Evolutionary conservation across 2,888 invertebrate species (phyloP).

Genomic region (Hypolimnas misippus): DNA sequence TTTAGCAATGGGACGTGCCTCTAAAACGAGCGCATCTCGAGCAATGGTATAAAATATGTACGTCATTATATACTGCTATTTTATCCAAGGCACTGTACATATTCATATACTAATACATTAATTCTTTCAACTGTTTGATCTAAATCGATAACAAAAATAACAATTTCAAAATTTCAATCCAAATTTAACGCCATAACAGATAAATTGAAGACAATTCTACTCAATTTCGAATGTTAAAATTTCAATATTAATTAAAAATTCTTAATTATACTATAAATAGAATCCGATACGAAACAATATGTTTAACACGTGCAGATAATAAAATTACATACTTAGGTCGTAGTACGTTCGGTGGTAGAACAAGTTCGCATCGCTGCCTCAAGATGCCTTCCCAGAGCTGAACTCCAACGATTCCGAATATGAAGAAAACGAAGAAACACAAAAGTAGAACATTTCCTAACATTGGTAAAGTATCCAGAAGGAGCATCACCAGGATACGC

Average conservation of each 20-base stretch:
- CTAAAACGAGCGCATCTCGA: constrained; percentile 72
- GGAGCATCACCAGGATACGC: constrained; percentile 98
- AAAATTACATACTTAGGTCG: constrained; percentile 89
- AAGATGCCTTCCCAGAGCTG: constrained; percentile 99
- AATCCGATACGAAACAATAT: constrained; percentile 12
- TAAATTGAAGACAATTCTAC: constrained; percentile 7
- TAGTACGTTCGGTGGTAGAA: constrained; percentile 87
- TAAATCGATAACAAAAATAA: constrained; percentile 11
- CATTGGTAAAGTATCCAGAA: constrained; percentile 99
- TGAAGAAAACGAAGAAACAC: constrained; percentile 99
- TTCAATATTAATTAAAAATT: constrained; percentile 12
- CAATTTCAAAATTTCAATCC: constrained; percentile 8
- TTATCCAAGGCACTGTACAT: constrained; percentile 52
- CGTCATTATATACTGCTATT: constrained; percentile 58
- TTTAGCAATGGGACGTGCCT: constrained; percentile 79
- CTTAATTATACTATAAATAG: constrained; percentile 9
- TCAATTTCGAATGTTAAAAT: constrained; percentile 7
- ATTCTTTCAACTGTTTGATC: constrained; percentile 5
- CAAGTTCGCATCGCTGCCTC: constrained; percentile 95
- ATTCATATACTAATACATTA: constrained; percentile 31
- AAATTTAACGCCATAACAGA: constrained; percentile 14
- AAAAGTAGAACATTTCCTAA: constrained; percentile 98
- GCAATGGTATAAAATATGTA: constrained; percentile 44
- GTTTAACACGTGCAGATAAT: constrained; percentile 24
- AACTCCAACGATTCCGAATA: constrained; percentile 99